Percentiles rank a stretch among this genome's conserved stretches.
These are phyloP conservation scores for Lasioglossum oenotherae DNA, from an alignment of 2,888 invertebrate genomes.

Conservation along the genomic window DNA sequence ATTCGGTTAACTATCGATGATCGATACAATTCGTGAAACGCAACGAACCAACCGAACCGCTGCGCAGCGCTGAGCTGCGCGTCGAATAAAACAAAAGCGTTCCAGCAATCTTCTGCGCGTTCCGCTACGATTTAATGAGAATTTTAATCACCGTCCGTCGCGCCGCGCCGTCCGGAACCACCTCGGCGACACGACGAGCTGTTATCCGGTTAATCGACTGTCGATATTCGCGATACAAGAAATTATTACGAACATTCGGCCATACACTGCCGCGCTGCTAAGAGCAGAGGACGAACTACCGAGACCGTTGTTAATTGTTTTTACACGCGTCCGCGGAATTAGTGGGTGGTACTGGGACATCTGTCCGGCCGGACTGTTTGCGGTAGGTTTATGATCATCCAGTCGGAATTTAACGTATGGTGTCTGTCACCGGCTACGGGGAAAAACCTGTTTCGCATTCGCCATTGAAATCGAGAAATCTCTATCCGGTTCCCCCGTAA, in stretches of 20 bases:
- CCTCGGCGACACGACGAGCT: constrained; percentile 10
- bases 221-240: background rate
- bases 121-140: constrained; percentile 1
- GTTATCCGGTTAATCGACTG: constrained; percentile 7
- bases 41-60: background rate
- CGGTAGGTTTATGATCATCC: background rate
- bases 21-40: background rate
- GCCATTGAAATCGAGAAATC: background rate
- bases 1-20: background rate
- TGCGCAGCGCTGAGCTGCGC: background rate
- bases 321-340: background rate
- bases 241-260: background rate
- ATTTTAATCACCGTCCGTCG: background rate
- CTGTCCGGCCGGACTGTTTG: background rate
- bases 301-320: background rate
- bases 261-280: background rate
- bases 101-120: background rate
- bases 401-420: constrained; percentile 5
- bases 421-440: background rate
- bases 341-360: constrained; percentile 1
- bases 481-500: background rate
- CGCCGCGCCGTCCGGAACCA: background rate
- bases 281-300: background rate
- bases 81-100: background rate
- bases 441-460: background rate